phyloP scores from a whole-genome alignment of 2,113 vertebrate genomes.

The Varanus salvator region DNA sequence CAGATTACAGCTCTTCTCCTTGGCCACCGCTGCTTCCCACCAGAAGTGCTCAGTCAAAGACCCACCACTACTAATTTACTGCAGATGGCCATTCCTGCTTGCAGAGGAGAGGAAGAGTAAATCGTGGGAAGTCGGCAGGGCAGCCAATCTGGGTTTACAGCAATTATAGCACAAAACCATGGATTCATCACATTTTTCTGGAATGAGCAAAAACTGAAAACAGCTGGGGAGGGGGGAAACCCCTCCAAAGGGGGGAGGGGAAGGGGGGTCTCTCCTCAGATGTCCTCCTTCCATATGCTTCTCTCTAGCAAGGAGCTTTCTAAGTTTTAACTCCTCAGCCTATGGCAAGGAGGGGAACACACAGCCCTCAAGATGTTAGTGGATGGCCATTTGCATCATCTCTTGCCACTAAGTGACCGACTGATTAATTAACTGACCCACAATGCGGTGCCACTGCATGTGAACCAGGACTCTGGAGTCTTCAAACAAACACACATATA shows the following conservation, averaged over 20 bases:
- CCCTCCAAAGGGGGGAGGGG: not conserved
- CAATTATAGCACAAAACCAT: not conserved
- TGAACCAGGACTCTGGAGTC: no score
- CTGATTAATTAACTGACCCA: no score
- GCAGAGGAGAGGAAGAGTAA: not conserved
- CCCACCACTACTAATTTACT: not conserved
- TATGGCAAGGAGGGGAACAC: not conserved
- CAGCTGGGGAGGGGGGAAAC: not conserved
- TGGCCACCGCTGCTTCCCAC: not conserved
- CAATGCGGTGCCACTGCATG: no score
- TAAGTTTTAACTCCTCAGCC: not conserved
- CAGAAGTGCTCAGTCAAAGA: not conserved
- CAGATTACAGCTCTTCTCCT: not conserved
- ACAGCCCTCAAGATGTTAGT: not conserved
- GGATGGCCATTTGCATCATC: not conserved
- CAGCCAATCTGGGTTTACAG: not conserved
- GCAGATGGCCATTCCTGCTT: constrained; percentile 26
- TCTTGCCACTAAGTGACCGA: no score
- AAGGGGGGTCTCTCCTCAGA: not conserved
- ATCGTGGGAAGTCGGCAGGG: not conserved
- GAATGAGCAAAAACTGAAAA: not conserved
- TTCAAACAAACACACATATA: no score
- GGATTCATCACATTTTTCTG: not conserved
- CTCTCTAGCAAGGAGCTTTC: no score
- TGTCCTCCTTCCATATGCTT: not conserved